A percentile compares a stretch with the other conserved stretches of the same genome.
Evolutionary conservation across 2,888 invertebrate species (phyloP).

Genomic region (Serripes groenlandicus): DNA sequence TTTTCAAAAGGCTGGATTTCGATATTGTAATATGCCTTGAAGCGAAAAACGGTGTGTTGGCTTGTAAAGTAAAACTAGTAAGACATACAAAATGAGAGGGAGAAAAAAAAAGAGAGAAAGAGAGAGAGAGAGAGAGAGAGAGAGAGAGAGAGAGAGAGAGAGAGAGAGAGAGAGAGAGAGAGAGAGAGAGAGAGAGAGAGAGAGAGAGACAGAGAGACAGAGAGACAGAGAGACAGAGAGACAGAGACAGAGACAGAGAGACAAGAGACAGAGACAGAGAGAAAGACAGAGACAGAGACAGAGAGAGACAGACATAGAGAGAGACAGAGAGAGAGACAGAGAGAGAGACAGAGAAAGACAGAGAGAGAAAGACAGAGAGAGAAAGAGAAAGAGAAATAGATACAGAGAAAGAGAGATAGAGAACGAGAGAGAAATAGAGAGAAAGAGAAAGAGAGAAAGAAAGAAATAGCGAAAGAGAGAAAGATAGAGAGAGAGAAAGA

Average conservation of each 20-base stretch:
- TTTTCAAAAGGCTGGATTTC: too few relatives aligned
- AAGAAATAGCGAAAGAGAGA: too few relatives aligned
- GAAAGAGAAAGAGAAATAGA: background rate
- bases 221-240: background rate
- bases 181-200: background rate
- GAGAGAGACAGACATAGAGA: background rate
- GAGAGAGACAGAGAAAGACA: too few relatives aligned
- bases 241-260: background rate
- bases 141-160: background rate
- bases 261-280: too few relatives aligned
- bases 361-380: too few relatives aligned
- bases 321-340: background rate
- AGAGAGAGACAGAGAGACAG: background rate
- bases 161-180: background rate
- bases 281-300: background rate
- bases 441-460: too few relatives aligned
- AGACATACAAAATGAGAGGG: background rate
- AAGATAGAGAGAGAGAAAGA: too few relatives aligned
- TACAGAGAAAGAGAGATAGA: too few relatives aligned
- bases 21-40: too few relatives aligned
- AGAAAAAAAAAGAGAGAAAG: background rate
- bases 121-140: background rate
- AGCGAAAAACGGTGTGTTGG: too few relatives aligned
- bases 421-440: too few relatives aligned
- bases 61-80: too few relatives aligned